These are phyloP conservation scores for Melanaphis sacchari DNA, from an alignment of 1,140 invertebrate genomes.

Conservation along the genomic window DNA sequence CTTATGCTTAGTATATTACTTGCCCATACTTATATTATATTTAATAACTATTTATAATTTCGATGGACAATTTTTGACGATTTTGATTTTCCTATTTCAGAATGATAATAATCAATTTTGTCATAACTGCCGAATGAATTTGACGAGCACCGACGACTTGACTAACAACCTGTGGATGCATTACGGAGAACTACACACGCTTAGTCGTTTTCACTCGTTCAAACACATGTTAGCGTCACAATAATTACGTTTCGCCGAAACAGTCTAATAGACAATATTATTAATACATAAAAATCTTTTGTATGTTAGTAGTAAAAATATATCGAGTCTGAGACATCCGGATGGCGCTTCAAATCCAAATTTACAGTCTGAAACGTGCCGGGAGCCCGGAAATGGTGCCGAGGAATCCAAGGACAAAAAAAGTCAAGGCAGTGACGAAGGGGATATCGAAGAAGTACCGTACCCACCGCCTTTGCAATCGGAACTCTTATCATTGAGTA, in stretches of 20 bases:
- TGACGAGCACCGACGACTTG: slow-evolving; percentile 48
- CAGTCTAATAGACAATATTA: background rate
- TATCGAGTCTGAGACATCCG: slow-evolving; percentile 81
- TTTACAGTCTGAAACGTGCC: slow-evolving; percentile 66
- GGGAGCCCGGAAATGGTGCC: slow-evolving; percentile 75
- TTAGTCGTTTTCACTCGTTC: slow-evolving; percentile 39
- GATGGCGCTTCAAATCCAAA: slow-evolving; percentile 92
- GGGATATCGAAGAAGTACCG: slow-evolving; percentile 60
- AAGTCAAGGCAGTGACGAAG: slow-evolving; percentile 60
- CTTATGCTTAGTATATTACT: too few species aligned
- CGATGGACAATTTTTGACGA: background rate
- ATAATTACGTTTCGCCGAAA: background rate
- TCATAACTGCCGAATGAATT: slow-evolving; percentile 57
- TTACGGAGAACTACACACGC: slow-evolving; percentile 43
- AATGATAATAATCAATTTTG: slow-evolving; percentile 49
- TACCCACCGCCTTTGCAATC: slow-evolving; percentile 65
- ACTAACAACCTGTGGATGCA: slow-evolving; percentile 40
- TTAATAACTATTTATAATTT: background rate
- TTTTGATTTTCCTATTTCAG: background rate
- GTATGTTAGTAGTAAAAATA: slow-evolving; percentile 65
- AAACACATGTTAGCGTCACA: slow-evolving; percentile 35
- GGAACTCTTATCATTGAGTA: slow-evolving; percentile 60
- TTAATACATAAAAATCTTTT: background rate
- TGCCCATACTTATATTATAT: background rate
- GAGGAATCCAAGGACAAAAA: slow-evolving; percentile 60